Conservation (phyloP, 2,888 invertebrate species). For the Rotaria magnacalcarata region DNA sequence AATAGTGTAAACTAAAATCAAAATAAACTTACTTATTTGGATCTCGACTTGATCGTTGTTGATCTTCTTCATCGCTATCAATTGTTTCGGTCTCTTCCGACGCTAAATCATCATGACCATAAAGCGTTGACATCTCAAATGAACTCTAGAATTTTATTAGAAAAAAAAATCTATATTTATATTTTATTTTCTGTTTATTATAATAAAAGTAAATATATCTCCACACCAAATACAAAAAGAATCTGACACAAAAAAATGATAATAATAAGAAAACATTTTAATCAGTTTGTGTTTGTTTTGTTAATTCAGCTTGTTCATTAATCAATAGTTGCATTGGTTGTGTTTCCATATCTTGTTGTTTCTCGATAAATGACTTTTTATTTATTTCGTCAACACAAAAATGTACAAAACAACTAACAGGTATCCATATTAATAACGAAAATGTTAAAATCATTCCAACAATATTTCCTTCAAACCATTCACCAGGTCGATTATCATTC, state of each 20-base stretch:
- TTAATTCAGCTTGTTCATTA: neutral
- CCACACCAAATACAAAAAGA: neutral
- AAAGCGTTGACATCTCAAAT: neutral
- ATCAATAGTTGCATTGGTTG: neutral
- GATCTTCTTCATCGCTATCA: constrained; percentile 33
- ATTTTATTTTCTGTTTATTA: neutral
- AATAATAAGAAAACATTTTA: neutral
- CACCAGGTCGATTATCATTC: constrained; percentile 58
- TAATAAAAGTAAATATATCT: neutral
- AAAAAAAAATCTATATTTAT: neutral
- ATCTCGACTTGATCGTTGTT: constrained; percentile 32
- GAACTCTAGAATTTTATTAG: neutral
- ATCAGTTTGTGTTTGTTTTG: neutral
- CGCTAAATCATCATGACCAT: neutral
- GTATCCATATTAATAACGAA: constrained; percentile 88
- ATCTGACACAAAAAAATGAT: neutral
- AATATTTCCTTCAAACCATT: constrained; percentile 83
- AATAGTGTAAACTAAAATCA: neutral
- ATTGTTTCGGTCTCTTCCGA: neutral
- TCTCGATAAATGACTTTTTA: neutral
- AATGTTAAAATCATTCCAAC: constrained; percentile 84
- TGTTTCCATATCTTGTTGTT: neutral
- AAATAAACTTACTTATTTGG: neutral
- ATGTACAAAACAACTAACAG: constrained; percentile 69
- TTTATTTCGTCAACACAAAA: constrained; percentile 39